phyloP scores from a whole-genome alignment of 2,797 vertebrate species.

The Rhyacichthys aspro region DNA sequence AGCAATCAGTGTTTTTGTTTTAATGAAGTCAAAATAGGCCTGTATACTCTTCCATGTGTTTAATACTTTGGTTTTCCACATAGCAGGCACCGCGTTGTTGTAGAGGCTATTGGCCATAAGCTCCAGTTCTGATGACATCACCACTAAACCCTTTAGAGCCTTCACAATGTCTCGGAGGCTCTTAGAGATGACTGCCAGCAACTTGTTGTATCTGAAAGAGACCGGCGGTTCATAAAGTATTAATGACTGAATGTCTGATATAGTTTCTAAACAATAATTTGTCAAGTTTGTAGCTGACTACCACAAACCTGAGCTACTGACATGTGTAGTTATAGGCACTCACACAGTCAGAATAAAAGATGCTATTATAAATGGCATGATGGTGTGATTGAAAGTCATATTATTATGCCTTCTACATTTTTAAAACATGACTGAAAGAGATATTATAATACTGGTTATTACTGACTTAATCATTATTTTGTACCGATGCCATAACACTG shows the following conservation, averaged over 20 bases:
- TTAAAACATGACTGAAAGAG: constrained; percentile 4
- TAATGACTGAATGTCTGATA: neutral
- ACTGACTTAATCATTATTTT: constrained; percentile 15
- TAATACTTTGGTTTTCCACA: constrained; percentile 88
- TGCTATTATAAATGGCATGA: too few relatives aligned
- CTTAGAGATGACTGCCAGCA: constrained; percentile 82
- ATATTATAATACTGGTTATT: constrained; percentile 7
- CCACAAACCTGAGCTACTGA: neutral
- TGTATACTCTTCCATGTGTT: constrained; percentile 3
- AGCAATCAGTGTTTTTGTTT: too few relatives aligned
- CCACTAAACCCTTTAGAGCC: constrained; percentile 89
- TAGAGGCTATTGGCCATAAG: constrained; percentile 89
- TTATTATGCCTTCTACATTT: constrained; percentile 24
- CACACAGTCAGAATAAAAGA: too few relatives aligned
- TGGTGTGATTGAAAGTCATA: neutral
- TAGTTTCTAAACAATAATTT: neutral
- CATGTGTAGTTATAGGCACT: constrained; percentile 1
- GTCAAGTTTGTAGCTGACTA: neutral
- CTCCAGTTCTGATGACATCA: constrained; percentile 92
- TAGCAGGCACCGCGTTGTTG: constrained; percentile 86
- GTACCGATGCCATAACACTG: neutral
- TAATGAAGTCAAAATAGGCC: neutral
- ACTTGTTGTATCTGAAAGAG: constrained; percentile 85
- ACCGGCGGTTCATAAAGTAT: neutral
- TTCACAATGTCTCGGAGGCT: constrained; percentile 87